Conservation (phyloP, 2,797 vertebrate species). For the Clarias fuscus region DNA sequence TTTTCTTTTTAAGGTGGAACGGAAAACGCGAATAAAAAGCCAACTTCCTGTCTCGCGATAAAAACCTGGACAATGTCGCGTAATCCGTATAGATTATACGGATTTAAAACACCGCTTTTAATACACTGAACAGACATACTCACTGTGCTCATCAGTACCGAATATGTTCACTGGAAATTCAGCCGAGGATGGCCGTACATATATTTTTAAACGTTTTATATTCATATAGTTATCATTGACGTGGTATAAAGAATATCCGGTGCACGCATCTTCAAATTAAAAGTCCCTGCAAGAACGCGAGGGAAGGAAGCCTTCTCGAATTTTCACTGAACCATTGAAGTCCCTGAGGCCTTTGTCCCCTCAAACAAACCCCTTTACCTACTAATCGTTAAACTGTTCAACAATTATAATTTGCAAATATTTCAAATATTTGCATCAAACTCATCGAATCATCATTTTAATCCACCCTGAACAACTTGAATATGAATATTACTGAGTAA, state of each 20-base stretch:
- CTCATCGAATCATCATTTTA: not conserved
- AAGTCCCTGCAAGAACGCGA: slow-evolving; percentile 2
- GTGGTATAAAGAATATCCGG: slow-evolving; percentile 1
- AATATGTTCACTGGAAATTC: not conserved
- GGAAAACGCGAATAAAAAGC: not conserved
- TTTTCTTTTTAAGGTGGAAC: not conserved
- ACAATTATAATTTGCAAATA: no score
- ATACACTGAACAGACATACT: slow-evolving; percentile 6
- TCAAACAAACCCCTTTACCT: not conserved
- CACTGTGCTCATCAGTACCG: not conserved
- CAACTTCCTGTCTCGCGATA: not conserved
- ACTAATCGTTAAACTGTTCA: not conserved
- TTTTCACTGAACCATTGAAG: not conserved
- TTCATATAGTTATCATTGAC: not conserved
- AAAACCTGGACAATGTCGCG: not conserved
- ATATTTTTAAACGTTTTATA: not conserved
- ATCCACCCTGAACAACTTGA: not conserved
- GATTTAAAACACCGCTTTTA: no score
- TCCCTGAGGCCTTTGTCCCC: not conserved
- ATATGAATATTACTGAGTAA: not conserved
- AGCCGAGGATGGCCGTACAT: not conserved
- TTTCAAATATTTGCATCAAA: not conserved
- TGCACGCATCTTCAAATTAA: slow-evolving; percentile 4
- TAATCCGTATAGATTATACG: not conserved
- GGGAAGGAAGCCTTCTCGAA: not conserved